These are phyloP conservation scores for Netelia virgata DNA, from an alignment of 2,888 invertebrate genomes.

Conservation along the genomic window DNA sequence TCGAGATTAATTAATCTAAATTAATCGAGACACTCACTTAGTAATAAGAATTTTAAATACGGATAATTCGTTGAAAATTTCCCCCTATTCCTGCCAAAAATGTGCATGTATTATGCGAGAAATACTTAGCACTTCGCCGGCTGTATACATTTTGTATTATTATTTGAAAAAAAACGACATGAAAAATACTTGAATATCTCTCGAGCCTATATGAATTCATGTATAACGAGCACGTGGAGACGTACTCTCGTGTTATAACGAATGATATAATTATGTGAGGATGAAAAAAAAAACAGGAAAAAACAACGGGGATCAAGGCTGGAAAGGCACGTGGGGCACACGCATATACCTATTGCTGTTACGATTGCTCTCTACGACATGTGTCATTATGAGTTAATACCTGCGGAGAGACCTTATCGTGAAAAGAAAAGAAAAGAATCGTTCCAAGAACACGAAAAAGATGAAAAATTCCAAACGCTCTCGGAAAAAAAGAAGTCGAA, in stretches of 20 bases:
- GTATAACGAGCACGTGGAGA: too few species aligned
- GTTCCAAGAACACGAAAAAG: background rate
- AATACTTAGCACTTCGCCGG: background rate
- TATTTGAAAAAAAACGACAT: background rate
- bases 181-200: too few species aligned
- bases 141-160: background rate
- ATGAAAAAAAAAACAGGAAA: conserved; percentile 23
- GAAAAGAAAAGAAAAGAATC: background rate
- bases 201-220: background rate
- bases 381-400: conserved; percentile 55
- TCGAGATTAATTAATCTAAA: too few species aligned
- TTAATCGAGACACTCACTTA: too few species aligned
- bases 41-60: too few species aligned
- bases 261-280: conserved; percentile 29
- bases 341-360: background rate
- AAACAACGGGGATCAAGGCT: conserved; percentile 52
- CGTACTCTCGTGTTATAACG: background rate
- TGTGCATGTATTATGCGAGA: too few species aligned
- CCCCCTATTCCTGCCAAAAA: too few species aligned
- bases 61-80: too few species aligned
- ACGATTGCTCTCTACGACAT: conserved; percentile 13
- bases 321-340: conserved; percentile 1
- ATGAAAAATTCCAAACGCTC: conserved; percentile 12
- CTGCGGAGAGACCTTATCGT: conserved; percentile 5
- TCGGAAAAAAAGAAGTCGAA: background rate